Percentiles rank a stretch among this genome's conserved stretches.
These are phyloP conservation scores for Ennomos fuscantarius DNA, from an alignment of 2,888 invertebrate genomes.

Conservation along the genomic window DNA sequence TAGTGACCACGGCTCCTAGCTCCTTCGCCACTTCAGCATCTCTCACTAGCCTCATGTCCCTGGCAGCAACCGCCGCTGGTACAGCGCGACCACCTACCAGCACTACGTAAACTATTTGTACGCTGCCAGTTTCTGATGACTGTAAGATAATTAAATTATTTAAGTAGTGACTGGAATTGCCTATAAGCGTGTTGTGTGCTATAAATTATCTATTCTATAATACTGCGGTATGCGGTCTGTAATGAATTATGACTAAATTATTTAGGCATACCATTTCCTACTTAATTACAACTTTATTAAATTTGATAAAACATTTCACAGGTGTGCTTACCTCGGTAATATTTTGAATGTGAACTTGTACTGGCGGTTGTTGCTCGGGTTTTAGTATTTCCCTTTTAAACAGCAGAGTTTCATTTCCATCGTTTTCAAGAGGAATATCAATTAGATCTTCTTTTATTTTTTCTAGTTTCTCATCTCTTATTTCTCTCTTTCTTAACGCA, in stretches of 20 bases:
- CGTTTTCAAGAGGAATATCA: constrained; percentile 73
- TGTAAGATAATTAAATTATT: constrained; percentile 37
- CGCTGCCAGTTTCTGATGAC: constrained; percentile 81
- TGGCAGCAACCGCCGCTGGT: constrained; percentile 91
- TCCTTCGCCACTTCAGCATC: constrained; percentile 91
- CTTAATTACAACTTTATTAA: no score
- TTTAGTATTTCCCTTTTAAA: constrained; percentile 78
- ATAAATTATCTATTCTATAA: no score
- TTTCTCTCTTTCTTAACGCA: constrained; percentile 66
- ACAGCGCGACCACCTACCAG: constrained; percentile 92
- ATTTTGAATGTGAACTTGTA: constrained; percentile 88
- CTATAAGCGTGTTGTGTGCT: no score
- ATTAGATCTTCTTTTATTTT: constrained; percentile 66
- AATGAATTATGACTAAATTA: no score
- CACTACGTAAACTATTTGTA: constrained; percentile 92
- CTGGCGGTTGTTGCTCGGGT: constrained; percentile 82
- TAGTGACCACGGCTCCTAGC: constrained; percentile 90
- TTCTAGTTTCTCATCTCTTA: constrained; percentile 53
- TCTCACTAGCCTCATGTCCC: constrained; percentile 92
- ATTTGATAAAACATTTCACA: not conserved
- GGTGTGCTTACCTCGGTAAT: constrained; percentile 76
- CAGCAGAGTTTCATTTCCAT: constrained; percentile 68
- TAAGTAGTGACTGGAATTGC: not conserved
- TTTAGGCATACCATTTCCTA: no score
- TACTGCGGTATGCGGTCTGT: no score